Evolutionary conservation across 2,797 vertebrate species (phyloP).

Genomic region (Anabas testudineus): DNA sequence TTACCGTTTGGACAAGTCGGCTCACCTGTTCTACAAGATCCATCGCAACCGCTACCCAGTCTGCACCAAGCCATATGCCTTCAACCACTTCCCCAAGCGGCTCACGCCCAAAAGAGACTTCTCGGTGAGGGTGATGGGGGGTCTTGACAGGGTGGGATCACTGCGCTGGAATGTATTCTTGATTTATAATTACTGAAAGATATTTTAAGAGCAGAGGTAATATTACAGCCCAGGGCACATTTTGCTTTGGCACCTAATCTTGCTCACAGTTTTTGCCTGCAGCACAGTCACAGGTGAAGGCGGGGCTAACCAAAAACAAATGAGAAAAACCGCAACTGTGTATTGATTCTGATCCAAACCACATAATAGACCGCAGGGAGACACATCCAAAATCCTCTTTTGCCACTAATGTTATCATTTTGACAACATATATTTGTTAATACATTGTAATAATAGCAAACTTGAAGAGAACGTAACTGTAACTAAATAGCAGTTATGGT

Average conservation of each 20-base stretch:
- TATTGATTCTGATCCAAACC: slow-evolving; percentile 18
- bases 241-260: not conserved
- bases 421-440: not conserved
- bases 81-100: slow-evolving; percentile 97
- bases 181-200: slow-evolving; percentile 44
- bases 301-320: slow-evolving; percentile 14
- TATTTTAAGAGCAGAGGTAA: slow-evolving; percentile 39
- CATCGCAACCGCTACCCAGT: slow-evolving; percentile 97
- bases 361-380: slow-evolving; percentile 7
- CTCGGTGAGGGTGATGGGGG: slow-evolving; percentile 84
- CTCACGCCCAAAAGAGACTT: slow-evolving; percentile 97
- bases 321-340: slow-evolving; percentile 2
- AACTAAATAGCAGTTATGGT: not conserved
- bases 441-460: not conserved
- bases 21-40: slow-evolving; percentile 99
- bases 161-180: slow-evolving; percentile 29
- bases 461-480: not conserved
- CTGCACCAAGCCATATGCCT: slow-evolving; percentile 98
- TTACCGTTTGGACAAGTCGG: slow-evolving; percentile 97
- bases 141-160: not conserved
- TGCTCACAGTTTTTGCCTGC: slow-evolving; percentile 1
- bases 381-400: slow-evolving; percentile 3
- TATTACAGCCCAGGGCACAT: slow-evolving; percentile 28
- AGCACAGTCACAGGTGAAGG: slow-evolving; percentile 9
- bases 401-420: not conserved